Base-by-base conservation (phyloP, 2,888 invertebrate species). In the Drosophila crucigera region DNA sequence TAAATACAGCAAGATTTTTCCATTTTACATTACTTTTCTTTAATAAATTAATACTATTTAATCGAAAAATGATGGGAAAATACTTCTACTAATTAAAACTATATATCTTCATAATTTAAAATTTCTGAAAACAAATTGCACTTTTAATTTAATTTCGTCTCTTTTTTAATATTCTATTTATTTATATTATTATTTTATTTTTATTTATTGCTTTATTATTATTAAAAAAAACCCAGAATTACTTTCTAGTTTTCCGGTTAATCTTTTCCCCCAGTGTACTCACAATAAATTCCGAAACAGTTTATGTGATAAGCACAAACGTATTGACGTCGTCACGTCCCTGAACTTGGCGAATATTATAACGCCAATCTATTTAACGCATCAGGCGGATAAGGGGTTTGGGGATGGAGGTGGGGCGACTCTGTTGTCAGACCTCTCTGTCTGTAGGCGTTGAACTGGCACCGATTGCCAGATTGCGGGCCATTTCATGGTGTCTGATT, bases 341-440 rank as follows among this genome's bases (percentile, higher is more conserved):
- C 58, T 83, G 83, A 87, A 88, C 90, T 95, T 95, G 93, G 6
- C 43, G 14, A 39, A 39, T 28, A 39, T 39, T 56, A 69, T 59
- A 62, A 76, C 52, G 54, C 10, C 64, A 70, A 31, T 47, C 35
- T 31, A 7, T 47, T 14, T 47, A 47, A 22, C 7, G 4, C 14
- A 22, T 7, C 22, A 3, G 2, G 4, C 7, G 1, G 22, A 41
- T 41, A 41, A 10, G 41, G 19, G 10, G n/a, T n/a, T 10, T 9
- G n/a, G 1, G n/a, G 41, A 4, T 41, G 10, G n/a, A 41, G 4
- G 10, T n/a, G 25, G 22, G 25, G 16, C 47, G 16, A 9, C 25
- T 25, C 9, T 39, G 39, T 39, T 39, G 39, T 19, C 9, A 39
- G 39, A 19, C 11, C 28, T 39, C 35, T 22, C 16, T 25, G 6